phyloP scores from a whole-genome alignment of 1,140 invertebrate genomes.

The Kradibia gibbosae region DNA sequence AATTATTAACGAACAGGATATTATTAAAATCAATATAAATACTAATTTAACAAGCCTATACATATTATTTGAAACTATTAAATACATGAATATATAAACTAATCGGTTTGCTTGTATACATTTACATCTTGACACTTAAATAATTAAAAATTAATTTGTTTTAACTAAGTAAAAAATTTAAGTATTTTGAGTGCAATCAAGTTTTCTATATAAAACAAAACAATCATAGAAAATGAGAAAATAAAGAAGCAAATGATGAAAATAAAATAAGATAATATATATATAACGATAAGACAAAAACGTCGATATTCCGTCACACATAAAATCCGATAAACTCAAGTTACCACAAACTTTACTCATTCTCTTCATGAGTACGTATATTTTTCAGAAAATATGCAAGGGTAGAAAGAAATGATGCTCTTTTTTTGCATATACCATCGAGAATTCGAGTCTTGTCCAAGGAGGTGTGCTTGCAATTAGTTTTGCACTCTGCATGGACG shows the following conservation, averaged over 20 bases:
- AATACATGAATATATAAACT: too few species aligned
- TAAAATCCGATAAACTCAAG: slow-evolving; percentile 28
- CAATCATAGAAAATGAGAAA: slow-evolving; percentile 15
- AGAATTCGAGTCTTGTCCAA: slow-evolving; percentile 40
- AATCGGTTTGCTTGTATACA: too few species aligned
- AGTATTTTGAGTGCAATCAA: not conserved
- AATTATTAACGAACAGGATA: too few species aligned
- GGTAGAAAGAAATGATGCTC: slow-evolving; percentile 1
- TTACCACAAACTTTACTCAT: slow-evolving; percentile 37
- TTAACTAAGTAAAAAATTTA: not conserved
- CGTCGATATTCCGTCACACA: not conserved
- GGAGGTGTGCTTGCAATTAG: slow-evolving; percentile 54
- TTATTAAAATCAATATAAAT: too few species aligned
- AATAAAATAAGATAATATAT: not conserved
- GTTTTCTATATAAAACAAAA: slow-evolving; percentile 11
- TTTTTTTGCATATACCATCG: slow-evolving; percentile 37
- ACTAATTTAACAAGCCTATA: too few species aligned
- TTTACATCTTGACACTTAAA: too few species aligned
- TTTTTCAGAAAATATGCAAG: slow-evolving; percentile 11
- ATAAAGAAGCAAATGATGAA: not conserved
- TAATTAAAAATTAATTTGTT: too few species aligned
- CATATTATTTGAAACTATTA: too few species aligned
- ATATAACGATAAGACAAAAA: slow-evolving; percentile 12
- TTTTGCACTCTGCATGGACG: slow-evolving; percentile 35
- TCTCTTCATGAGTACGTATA: not conserved